Evolutionary conservation across 2,888 invertebrate species (phyloP), one percentile per base, ranked within the genome.

Genomic region (Volucella zonaria): DNA sequence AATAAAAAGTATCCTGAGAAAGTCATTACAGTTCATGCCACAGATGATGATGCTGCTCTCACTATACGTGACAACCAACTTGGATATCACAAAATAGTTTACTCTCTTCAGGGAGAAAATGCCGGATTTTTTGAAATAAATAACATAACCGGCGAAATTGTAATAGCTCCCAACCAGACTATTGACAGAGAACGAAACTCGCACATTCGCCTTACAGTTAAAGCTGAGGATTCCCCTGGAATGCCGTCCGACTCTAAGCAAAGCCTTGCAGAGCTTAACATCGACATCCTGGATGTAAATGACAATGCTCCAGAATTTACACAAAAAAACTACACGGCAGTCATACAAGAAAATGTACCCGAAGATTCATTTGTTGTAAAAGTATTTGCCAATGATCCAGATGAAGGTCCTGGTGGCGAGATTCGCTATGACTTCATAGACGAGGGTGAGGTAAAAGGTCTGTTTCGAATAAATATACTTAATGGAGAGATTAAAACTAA

Each of bases 261-360:
- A 86, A 93, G 95, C 0, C 92, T 94, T 2, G 95, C 94, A 0
- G 93, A 94, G 87, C 93, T 96, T 11, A 92, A 93, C 0, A 93
- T 96, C 9, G 95, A 95, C 88, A 94, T 96, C 0, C 90, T 95
- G 0, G 96, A 96, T 89, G 95, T 96, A 0, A 96, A 97, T 88
- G 96, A 97, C 87, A 96, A 96, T 89, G 93, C 95, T 0, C 96
- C 96, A 0, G 90, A 91, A 1, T 96, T 96, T 89, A 93, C 93
- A 3, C 94, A 94, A 87, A 91, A 92, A 31, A 92, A 93, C 12
- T 96, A 96, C 90, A 88, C 94, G 87, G 95, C 95, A 6, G 96
- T 96, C 0, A 95, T 96, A 42, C 95, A 96, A 0, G 96, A 96
- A 90, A 96, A 96, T 88, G 95, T 95, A 0, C 93, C 93, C 0